phyloP scores from a whole-genome alignment of 2,888 invertebrate genomes.

The Mythimna pallens region DNA sequence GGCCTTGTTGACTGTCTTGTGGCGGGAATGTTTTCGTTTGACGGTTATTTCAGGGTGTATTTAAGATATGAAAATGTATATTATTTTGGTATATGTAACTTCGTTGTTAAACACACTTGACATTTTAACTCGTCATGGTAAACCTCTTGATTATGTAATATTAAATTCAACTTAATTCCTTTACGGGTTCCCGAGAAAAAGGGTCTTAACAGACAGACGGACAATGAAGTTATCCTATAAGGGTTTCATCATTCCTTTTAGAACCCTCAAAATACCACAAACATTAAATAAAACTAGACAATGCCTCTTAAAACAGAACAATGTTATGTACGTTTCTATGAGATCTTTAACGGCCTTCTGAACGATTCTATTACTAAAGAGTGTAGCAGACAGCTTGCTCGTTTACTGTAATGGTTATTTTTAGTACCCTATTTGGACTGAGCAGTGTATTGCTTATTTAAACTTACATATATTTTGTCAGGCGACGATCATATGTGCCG shows the following conservation, averaged over 20 bases:
- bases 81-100: neutral
- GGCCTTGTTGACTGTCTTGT: constrained; percentile 22
- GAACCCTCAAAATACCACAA: neutral
- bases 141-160: too few species aligned
- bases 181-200: too few species aligned
- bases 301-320: constrained; percentile 5
- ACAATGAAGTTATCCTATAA: too few species aligned
- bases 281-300: constrained; percentile 17
- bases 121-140: too few species aligned
- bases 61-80: neutral
- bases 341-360: constrained; percentile 33
- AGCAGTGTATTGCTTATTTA: constrained; percentile 41
- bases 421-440: constrained; percentile 41
- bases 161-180: too few species aligned
- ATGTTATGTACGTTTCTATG: constrained; percentile 20
- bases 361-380: constrained; percentile 33
- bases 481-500: constrained; percentile 12
- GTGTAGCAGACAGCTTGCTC: constrained; percentile 36
- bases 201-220: too few species aligned
- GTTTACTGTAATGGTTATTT: constrained; percentile 48
- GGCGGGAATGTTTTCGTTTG: constrained; percentile 10
- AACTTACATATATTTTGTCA: constrained; percentile 26
- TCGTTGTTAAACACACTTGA: neutral
- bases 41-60: neutral
- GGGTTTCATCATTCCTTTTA: too few species aligned